Conservation (phyloP, 2,888 invertebrate species). For the Ectemnius continuus region DNA sequence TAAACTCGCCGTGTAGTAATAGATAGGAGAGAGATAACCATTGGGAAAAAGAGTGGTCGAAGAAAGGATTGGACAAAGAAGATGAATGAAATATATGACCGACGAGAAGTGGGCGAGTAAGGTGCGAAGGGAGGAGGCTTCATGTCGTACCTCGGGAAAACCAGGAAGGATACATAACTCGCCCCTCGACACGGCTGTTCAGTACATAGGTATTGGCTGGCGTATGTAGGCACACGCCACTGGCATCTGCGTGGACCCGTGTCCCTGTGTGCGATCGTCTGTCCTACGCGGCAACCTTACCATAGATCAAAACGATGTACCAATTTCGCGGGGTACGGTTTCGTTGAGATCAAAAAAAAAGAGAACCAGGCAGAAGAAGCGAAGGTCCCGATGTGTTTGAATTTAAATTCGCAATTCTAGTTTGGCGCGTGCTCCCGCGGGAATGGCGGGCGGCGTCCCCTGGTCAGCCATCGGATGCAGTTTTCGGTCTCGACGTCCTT, state of each 20-base stretch:
- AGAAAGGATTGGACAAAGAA: slow-evolving; percentile 37
- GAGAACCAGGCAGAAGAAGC: slow-evolving; percentile 26
- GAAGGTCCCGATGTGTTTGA: slow-evolving; percentile 66
- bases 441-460: slow-evolving; percentile 60
- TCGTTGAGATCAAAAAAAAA: slow-evolving; percentile 60
- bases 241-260: slow-evolving; percentile 2
- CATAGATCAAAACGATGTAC: slow-evolving; percentile 65
- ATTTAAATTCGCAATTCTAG: slow-evolving; percentile 74
- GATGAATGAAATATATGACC: slow-evolving; percentile 7
- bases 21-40: slow-evolving; percentile 25
- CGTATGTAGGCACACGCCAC: no score
- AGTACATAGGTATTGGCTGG: slow-evolving; percentile 13
- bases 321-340: slow-evolving; percentile 62
- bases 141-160: slow-evolving; percentile 43
- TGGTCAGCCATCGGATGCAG: slow-evolving; percentile 76
- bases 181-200: slow-evolving; percentile 43
- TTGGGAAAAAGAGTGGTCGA: not conserved
- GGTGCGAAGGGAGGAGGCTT: slow-evolving; percentile 40
- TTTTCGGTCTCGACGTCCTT: slow-evolving; percentile 71
- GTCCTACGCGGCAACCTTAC: slow-evolving; percentile 47
- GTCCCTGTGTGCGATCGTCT: slow-evolving; percentile 34
- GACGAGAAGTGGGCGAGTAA: slow-evolving; percentile 5
- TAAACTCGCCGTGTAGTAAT: slow-evolving; percentile 10
- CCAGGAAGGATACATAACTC: slow-evolving; percentile 49
- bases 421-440: slow-evolving; percentile 58